Evolutionary conservation across 1,140 invertebrate genomes (phyloP).

Genomic region (Aphaenogaster ashmeadi): DNA sequence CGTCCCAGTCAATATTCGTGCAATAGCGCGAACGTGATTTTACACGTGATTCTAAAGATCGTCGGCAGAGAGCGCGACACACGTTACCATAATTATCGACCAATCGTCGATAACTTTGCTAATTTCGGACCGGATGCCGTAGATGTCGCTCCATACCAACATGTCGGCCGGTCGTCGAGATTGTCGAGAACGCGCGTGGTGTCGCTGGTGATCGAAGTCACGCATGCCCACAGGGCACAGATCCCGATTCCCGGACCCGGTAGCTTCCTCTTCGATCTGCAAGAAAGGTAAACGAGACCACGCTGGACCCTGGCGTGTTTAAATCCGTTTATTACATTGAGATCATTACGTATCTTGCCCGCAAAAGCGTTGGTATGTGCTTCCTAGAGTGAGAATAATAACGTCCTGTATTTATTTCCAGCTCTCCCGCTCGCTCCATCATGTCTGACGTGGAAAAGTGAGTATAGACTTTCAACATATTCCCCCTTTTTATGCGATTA

Average conservation of each 20-base stretch:
- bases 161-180: background rate
- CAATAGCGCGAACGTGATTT: background rate
- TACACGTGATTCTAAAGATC: background rate
- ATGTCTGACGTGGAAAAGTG: slow-evolving; percentile 91
- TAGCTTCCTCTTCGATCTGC: slow-evolving; percentile 76
- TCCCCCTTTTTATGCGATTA: slow-evolving; percentile 27
- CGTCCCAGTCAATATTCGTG: too few species aligned
- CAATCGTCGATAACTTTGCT: background rate
- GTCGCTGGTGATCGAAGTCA: background rate
- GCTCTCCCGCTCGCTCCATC: slow-evolving; percentile 67
- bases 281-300: slow-evolving; percentile 78
- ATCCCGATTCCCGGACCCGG: too few species aligned
- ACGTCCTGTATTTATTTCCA: slow-evolving; percentile 82
- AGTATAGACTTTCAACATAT: slow-evolving; percentile 80
- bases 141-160: slow-evolving; percentile 46
- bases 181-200: background rate
- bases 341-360: slow-evolving; percentile 71
- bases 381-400: slow-evolving; percentile 55
- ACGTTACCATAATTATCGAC: background rate
- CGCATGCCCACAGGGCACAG: background rate
- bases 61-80: background rate
- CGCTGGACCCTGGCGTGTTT: slow-evolving; percentile 12
- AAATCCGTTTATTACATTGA: slow-evolving; percentile 76
- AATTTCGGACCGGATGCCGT: background rate
- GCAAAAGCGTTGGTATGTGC: slow-evolving; percentile 47